Evolutionary conservation across 1,140 invertebrate species (phyloP).

Genomic region (Atta texana): DNA sequence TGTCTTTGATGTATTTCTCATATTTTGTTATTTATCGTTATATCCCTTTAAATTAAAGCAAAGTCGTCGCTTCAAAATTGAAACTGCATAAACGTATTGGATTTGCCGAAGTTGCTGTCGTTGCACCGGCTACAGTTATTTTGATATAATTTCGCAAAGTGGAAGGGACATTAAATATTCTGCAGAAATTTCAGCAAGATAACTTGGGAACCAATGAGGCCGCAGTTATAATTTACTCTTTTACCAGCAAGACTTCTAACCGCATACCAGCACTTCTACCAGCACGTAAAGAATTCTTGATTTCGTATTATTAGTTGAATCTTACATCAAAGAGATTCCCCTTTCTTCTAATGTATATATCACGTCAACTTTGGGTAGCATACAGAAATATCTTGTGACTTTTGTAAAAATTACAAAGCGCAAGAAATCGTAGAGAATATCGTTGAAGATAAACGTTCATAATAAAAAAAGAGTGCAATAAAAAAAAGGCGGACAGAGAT

Average conservation of each 20-base stretch:
- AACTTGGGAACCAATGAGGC: background rate
- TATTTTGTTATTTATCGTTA: background rate
- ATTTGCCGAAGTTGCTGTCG: background rate
- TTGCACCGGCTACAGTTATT: constrained; percentile 21
- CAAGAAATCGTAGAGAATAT: background rate
- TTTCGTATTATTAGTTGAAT: constrained; percentile 3
- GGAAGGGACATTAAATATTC: constrained; percentile 30
- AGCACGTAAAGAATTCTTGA: background rate
- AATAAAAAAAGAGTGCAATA: background rate
- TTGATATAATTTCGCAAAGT: constrained; percentile 30
- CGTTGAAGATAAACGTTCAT: background rate
- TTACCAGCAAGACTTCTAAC: background rate
- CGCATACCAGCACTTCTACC: background rate
- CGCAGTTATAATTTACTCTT: constrained; percentile 21
- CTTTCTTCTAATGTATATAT: background rate
- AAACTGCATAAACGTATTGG: background rate
- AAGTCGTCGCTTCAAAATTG: background rate
- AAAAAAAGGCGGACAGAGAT: background rate
- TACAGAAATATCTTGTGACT: background rate
- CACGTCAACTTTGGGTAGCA: background rate
- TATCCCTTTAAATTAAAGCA: background rate
- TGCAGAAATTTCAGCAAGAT: constrained; percentile 13
- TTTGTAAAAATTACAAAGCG: background rate
- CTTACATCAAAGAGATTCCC: background rate
- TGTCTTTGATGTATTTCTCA: no score